Evolutionary conservation across 2,888 invertebrate genomes (phyloP).

Genomic region (Archips crataeganus): DNA sequence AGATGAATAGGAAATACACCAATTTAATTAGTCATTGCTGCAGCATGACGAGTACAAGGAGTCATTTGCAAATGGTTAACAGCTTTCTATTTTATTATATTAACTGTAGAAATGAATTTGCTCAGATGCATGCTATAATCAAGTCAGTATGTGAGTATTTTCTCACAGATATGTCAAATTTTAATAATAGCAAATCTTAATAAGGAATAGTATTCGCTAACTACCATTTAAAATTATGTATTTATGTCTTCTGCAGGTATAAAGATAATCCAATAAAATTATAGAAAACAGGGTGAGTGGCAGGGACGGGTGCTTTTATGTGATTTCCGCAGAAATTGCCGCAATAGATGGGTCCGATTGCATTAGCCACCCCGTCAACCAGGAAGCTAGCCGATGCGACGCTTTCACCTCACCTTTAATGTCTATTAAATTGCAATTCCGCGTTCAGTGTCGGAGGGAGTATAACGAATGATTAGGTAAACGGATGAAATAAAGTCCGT

Average conservation of each 20-base stretch:
- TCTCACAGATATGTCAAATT: no score
- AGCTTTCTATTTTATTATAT: no score
- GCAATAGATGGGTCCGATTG: slow-evolving; percentile 65
- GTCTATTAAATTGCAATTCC: slow-evolving; percentile 38
- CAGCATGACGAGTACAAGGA: no score
- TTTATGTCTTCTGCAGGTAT: neutral
- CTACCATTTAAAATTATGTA: no score
- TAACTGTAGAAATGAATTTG: no score
- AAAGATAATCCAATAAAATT: slow-evolving; percentile 25
- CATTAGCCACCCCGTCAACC: slow-evolving; percentile 59
- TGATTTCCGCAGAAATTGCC: slow-evolving; percentile 67
- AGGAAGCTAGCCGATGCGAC: slow-evolving; percentile 48
- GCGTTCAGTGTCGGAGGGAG: slow-evolving; percentile 13
- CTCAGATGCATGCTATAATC: no score
- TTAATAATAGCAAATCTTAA: no score
- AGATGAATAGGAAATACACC: no score
- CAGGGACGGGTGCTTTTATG: slow-evolving; percentile 52
- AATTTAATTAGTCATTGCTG: no score
- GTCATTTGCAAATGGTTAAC: no score
- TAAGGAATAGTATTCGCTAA: no score
- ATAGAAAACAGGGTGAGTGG: slow-evolving; percentile 16
- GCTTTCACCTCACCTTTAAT: slow-evolving; percentile 32
- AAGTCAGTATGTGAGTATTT: no score
- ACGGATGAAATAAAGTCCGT: slow-evolving; percentile 23
- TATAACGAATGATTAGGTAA: slow-evolving; percentile 25